Evolutionary conservation across 2,797 vertebrate genomes (phyloP).

Genomic region (Spondyliosoma cantharus): DNA sequence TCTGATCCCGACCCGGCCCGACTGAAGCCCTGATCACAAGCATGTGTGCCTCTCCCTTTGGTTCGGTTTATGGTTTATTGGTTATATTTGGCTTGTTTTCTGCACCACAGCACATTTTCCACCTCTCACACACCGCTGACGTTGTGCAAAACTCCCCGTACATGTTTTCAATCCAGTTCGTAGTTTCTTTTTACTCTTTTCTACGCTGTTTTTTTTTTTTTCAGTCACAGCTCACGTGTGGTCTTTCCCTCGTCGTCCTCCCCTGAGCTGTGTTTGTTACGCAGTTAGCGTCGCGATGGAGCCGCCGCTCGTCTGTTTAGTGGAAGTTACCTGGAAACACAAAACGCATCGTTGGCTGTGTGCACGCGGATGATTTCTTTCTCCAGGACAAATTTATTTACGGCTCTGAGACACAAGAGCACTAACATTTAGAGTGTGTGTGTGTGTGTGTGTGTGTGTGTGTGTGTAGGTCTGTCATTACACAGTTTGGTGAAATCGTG

Average conservation of each 20-base stretch:
- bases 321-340: constrained; percentile 21
- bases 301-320: constrained; percentile 4
- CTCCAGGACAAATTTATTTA: constrained; percentile 20
- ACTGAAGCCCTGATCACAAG: not conserved
- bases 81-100: not conserved
- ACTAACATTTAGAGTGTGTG: constrained; percentile 31
- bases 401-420: constrained; percentile 2
- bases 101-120: not conserved
- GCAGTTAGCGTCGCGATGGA: not conserved
- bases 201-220: not conserved
- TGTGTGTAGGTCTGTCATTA: constrained; percentile 63
- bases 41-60: not conserved
- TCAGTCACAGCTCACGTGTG: not conserved
- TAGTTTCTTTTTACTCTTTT: not conserved
- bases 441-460: constrained; percentile 38
- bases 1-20: no score
- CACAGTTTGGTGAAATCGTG: constrained; percentile 38
- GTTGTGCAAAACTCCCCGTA: not conserved
- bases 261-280: not conserved
- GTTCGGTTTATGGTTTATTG: not conserved
- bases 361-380: not conserved
- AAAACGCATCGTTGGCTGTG: not conserved
- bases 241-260: not conserved
- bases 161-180: not conserved
- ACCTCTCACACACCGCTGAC: not conserved